These are phyloP conservation scores for Ceratitis capitata DNA, from an alignment of 1,140 invertebrate genomes.

Conservation along the genomic window DNA sequence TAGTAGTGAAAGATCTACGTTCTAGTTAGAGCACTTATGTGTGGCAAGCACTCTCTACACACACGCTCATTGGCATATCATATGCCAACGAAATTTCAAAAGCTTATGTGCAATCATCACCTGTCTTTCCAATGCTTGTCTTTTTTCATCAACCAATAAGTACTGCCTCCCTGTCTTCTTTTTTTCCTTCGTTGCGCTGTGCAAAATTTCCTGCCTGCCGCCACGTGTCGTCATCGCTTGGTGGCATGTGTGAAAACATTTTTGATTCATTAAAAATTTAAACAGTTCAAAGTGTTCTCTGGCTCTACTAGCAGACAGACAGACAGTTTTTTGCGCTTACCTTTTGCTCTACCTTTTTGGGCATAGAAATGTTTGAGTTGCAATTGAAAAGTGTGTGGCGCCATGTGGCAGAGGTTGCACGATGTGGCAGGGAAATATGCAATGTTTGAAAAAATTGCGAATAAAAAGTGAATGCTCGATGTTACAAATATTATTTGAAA, in stretches of 20 bases:
- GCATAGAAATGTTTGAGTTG: neutral
- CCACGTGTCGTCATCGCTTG: slow-evolving; percentile 33
- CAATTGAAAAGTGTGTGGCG: neutral
- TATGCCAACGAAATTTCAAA: neutral
- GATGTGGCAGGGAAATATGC: neutral
- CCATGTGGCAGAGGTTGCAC: slow-evolving; percentile 10
- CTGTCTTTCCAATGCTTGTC: neutral
- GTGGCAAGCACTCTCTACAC: neutral
- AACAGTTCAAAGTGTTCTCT: slow-evolving; percentile 38
- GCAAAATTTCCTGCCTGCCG: neutral
- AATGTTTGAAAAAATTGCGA: neutral
- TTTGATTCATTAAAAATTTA: slow-evolving; percentile 41
- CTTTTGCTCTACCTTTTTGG: neutral
- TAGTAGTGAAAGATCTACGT: neutral
- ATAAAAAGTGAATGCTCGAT: neutral
- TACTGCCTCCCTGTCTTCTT: neutral
- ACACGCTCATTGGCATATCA: neutral
- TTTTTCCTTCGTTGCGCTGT: neutral
- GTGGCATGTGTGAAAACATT: slow-evolving; percentile 40
- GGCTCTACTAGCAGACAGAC: neutral
- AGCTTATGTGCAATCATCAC: neutral
- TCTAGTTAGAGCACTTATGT: neutral
- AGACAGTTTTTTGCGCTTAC: neutral
- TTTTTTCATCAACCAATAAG: neutral
- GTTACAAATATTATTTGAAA: too few relatives aligned